A percentile compares a stretch with the other conserved stretches of the same genome.
Conservation (phyloP, 2,797 vertebrate genomes). For the Gallinago nigripennis region DNA sequence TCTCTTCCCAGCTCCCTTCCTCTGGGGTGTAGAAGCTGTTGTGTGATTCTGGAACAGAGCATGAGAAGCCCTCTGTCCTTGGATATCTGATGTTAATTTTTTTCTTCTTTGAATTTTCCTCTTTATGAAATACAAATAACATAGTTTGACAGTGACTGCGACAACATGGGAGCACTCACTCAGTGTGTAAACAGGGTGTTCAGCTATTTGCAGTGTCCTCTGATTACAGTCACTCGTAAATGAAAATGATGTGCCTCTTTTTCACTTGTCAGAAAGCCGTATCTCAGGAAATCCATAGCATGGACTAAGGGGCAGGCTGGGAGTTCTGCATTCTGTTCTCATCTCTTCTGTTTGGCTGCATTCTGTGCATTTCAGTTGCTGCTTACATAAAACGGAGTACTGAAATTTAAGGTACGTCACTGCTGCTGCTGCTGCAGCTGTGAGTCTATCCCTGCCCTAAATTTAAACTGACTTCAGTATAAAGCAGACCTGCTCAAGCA, state of each 20-base stretch:
- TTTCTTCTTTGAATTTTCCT: background rate
- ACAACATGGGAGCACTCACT: background rate
- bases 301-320: background rate
- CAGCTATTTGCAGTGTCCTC: background rate
- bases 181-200: background rate
- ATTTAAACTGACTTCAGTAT: background rate
- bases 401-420: background rate
- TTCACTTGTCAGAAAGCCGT: background rate
- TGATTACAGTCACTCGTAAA: background rate
- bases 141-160: background rate
- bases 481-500: background rate
- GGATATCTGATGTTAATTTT: background rate
- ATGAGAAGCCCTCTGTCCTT: background rate
- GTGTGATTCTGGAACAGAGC: background rate
- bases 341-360: background rate
- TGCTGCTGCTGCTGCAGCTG: background rate
- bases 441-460: background rate
- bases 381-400: background rate
- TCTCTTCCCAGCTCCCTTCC: background rate
- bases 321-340: background rate
- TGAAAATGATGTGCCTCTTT: background rate
- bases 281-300: background rate
- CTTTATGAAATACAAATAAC: background rate
- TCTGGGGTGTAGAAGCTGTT: background rate
- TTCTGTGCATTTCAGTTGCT: background rate